A percentile compares a stretch with the other conserved stretches of the same genome.
phyloP scores from a whole-genome alignment of 1,140 invertebrate species.

The Microvelia longipes region DNA sequence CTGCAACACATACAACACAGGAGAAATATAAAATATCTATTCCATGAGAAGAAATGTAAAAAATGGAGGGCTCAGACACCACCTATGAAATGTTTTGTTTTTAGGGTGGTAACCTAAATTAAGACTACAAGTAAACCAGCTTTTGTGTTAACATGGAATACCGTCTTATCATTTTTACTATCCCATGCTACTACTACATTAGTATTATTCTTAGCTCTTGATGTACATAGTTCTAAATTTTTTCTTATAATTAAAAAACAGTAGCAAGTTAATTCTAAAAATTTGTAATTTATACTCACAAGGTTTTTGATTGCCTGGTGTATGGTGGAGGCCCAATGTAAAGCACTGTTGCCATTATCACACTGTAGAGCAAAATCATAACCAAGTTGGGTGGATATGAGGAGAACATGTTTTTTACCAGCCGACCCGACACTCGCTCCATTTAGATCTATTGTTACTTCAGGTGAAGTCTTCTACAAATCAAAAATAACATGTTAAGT shows the following conservation, averaged over 20 bases:
- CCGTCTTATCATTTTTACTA: no score
- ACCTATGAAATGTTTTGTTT: neutral
- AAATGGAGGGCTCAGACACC: neutral
- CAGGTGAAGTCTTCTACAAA: slow-evolving; percentile 31
- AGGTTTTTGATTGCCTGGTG: slow-evolving; percentile 33
- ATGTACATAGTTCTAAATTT: no score
- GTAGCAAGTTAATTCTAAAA: no score
- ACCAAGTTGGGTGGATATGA: slow-evolving; percentile 26
- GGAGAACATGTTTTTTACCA: slow-evolving; percentile 30
- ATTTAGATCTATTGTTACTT: slow-evolving; percentile 40
- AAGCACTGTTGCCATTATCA: slow-evolving; percentile 32
- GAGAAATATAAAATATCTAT: neutral
- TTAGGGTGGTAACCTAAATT: neutral
- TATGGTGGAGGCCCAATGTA: slow-evolving; percentile 39
- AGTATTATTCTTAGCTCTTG: no score
- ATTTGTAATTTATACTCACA: no score
- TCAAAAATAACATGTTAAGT: neutral
- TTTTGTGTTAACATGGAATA: neutral
- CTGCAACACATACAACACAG: slow-evolving; percentile 5
- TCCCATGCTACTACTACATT: no score
- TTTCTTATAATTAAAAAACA: no score
- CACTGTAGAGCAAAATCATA: slow-evolving; percentile 40
- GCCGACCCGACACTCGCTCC: slow-evolving; percentile 37
- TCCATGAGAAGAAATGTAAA: neutral
- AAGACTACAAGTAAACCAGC: no score